phyloP scores from a whole-genome alignment of 1,140 invertebrate genomes.

The Heterodera schachtii region DNA sequence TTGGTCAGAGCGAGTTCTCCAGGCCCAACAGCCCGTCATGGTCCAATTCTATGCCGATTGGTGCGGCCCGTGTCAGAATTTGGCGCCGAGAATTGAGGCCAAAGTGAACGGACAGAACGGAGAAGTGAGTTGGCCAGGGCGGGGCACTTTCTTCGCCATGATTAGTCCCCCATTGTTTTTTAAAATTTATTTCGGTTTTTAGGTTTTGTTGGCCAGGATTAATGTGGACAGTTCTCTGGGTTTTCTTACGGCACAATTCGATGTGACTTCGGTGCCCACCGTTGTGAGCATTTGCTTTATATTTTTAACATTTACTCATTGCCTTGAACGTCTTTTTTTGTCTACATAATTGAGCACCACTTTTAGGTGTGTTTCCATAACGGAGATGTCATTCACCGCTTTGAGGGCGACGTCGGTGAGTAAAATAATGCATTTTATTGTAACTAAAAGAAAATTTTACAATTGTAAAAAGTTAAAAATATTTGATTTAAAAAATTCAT shows the following conservation, averaged over 20 bases:
- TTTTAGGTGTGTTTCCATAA: conserved; percentile 34
- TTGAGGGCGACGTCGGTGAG: conserved; percentile 46
- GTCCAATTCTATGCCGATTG: conserved; percentile 26
- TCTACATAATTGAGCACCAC: not conserved
- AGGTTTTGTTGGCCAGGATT: conserved; percentile 37
- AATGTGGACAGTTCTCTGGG: conserved; percentile 25
- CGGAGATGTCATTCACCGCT: conserved; percentile 40
- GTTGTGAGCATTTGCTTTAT: conserved; percentile 23
- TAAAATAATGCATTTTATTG: conserved; percentile 12
- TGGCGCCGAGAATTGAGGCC: conserved; percentile 35
- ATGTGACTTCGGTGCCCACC: conserved; percentile 46
- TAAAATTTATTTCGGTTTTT: not conserved
- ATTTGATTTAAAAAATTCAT: conserved; percentile 15
- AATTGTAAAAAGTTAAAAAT: too few species aligned
- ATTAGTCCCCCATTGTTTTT: not conserved
- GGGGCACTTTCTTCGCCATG: not conserved
- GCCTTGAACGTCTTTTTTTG: not conserved
- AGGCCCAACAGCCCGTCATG: conserved; percentile 16
- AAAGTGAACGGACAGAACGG: conserved; percentile 34
- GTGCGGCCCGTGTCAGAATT: conserved; percentile 44
- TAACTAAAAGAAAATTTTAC: too few species aligned
- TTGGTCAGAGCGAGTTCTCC: not conserved
- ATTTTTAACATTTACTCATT: not conserved
- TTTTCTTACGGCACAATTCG: conserved; percentile 42
- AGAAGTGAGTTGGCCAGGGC: conserved; percentile 1